Percentiles rank a stretch among this genome's conserved stretches.
Evolutionary conservation across 2,113 vertebrate species (phyloP).

Genomic region (Chlorodrepanis virens): DNA sequence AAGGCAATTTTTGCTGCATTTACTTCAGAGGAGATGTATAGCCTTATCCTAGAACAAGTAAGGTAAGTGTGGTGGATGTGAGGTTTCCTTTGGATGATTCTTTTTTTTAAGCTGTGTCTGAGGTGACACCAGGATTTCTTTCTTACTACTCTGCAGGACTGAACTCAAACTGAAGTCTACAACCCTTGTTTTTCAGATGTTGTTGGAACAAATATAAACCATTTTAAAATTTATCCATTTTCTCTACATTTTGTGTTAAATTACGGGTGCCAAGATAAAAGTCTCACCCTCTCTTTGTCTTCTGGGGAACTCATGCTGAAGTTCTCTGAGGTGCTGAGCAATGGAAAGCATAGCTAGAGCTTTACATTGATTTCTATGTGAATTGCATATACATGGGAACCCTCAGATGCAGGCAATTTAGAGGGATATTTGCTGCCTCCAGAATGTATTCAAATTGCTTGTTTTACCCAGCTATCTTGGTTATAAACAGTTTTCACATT

Average conservation of each 20-base stretch:
- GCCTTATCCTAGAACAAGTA: neutral
- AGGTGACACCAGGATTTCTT: neutral
- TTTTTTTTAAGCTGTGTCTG: neutral
- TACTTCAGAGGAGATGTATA: neutral
- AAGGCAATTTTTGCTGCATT: neutral
- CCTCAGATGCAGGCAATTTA: neutral
- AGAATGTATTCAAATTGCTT: neutral
- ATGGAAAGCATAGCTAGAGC: neutral
- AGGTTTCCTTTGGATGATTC: neutral
- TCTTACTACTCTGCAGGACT: neutral
- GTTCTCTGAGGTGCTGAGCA: neutral
- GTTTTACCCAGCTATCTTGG: neutral
- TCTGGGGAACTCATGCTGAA: neutral
- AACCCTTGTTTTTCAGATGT: neutral
- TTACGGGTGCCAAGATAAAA: neutral
- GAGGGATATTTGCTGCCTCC: neutral
- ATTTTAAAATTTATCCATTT: neutral
- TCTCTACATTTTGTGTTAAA: neutral
- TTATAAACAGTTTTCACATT: neutral
- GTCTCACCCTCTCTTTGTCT: neutral
- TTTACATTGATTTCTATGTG: neutral
- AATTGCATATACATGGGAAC: neutral
- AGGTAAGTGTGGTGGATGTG: neutral
- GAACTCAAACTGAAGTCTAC: neutral
- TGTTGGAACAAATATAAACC: neutral